A percentile compares a stretch with the other conserved stretches of the same genome.
Conservation (phyloP, 2,113 vertebrate species). For the Tenebrosternarchus preto region DNA sequence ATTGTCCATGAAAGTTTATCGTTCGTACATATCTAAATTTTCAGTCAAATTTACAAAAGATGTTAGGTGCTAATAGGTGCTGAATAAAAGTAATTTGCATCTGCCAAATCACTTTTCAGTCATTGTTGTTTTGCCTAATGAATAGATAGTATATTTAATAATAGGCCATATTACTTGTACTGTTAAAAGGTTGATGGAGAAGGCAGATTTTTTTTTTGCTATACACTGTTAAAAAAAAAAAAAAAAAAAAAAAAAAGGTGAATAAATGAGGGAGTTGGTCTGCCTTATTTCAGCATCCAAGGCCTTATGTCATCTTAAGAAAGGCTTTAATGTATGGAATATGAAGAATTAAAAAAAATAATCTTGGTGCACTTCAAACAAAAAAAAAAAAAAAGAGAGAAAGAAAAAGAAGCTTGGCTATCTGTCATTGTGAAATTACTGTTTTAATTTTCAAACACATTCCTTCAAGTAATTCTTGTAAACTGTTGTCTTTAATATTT, state of each 20-base stretch:
- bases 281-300: slow-evolving; percentile 77
- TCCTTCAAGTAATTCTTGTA: not conserved
- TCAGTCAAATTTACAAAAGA: slow-evolving; percentile 40
- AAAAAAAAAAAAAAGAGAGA: not conserved
- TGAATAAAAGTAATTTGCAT: slow-evolving; percentile 70
- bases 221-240: slow-evolving; percentile 21
- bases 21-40: slow-evolving; percentile 33
- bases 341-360: slow-evolving; percentile 58
- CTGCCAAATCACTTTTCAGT: slow-evolving; percentile 37
- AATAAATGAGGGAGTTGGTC: slow-evolving; percentile 64
- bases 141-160: slow-evolving; percentile 57
- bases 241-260: slow-evolving; percentile 13
- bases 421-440: slow-evolving; percentile 21
- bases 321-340: slow-evolving; percentile 65
- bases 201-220: slow-evolving; percentile 54
- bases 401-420: slow-evolving; percentile 58
- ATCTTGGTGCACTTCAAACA: slow-evolving; percentile 70
- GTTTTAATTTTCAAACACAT: slow-evolving; percentile 34
- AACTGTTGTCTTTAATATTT: slow-evolving; percentile 12
- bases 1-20: slow-evolving; percentile 24
- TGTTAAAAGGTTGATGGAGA: slow-evolving; percentile 72
- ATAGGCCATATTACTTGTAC: slow-evolving; percentile 74
- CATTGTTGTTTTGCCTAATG: slow-evolving; percentile 28
- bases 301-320: slow-evolving; percentile 72
- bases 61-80: slow-evolving; percentile 74